Percentiles rank a stretch among this genome's conserved stretches.
Evolutionary conservation across 1,140 invertebrate species (phyloP).

Genomic region (Pissodes strobi): DNA sequence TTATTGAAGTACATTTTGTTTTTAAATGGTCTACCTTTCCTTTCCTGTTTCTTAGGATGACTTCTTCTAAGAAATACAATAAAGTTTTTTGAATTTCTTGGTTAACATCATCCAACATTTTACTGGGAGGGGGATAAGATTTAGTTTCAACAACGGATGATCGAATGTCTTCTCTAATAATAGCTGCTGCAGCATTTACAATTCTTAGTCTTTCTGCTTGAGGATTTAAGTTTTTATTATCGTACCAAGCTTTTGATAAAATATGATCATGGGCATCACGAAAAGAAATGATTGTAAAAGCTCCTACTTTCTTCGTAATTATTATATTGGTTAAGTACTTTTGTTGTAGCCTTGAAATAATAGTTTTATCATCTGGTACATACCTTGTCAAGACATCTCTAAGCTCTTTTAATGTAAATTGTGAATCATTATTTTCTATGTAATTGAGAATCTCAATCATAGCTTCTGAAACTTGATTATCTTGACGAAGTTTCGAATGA

Average conservation of each 20-base stretch:
- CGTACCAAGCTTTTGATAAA: neutral
- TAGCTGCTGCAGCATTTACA: constrained; percentile 12
- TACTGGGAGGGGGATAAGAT: neutral
- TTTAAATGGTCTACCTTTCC: constrained; percentile 48
- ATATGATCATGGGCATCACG: neutral
- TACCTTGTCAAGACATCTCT: constrained; percentile 50
- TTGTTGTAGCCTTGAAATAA: neutral
- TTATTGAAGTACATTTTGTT: constrained; percentile 47
- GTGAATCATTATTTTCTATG: constrained; percentile 51
- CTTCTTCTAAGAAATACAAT: neutral
- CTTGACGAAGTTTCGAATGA: constrained; percentile 42
- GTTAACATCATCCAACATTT: neutral
- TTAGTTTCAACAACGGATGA: constrained; percentile 1
- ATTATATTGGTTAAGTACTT: neutral
- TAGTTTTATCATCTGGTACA: constrained; percentile 41
- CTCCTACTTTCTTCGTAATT: constrained; percentile 6
- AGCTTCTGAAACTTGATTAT: constrained; percentile 48
- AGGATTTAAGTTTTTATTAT: neutral
- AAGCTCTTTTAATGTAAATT: constrained; percentile 46
- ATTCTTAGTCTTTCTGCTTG: constrained; percentile 9
- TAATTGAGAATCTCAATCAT: constrained; percentile 51
- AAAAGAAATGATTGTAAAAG: constrained; percentile 40
- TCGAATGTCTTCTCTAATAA: constrained; percentile 22
- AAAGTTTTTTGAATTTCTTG: too few relatives aligned
- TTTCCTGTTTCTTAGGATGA: constrained; percentile 42